Base-by-base conservation (phyloP, 2,797 vertebrate genomes). In the Hyperoplus lanceolatus region DNA sequence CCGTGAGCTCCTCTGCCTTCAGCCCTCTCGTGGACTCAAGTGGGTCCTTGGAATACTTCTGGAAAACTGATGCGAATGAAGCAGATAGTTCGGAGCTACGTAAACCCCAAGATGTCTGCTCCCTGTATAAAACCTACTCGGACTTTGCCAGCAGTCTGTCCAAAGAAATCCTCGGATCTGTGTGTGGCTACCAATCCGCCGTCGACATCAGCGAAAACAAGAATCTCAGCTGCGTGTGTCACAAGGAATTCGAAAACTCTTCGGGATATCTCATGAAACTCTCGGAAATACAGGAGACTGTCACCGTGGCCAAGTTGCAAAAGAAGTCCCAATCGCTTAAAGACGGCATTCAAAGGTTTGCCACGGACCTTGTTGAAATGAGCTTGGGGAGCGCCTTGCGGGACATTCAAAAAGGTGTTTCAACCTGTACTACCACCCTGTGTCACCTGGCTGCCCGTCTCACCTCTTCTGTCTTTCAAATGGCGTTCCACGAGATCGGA, bases 401-500 rank as follows among this genome's bases (percentile, higher is more conserved):
- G 92, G 98, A 99, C 89, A 92, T 99, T 15, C 97, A 98, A 21
- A 99, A 97, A 92, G 97, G 98, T 0, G 96, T 99, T 10, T 97
- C 97, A 77, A 96, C 97, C 0, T 99, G 97, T 77, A 99, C 97
- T 65, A 99, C 94, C 79, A 97, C 96, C 1, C 91, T 99, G 79
- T 99, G 97, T 84, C 97, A 98, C 73, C 93, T 99, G 72, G 98
- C 98, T 68, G 93, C 98, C 43, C 96, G 95, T 81, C 92, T 99
- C 73, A 99, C 98, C 42, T 97, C 98, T 11, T 98, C 98, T 0
- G 93, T 99, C 81, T 98, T 99, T 93, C 97, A 99, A 62, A 97
- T 98, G 97, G 97, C 98, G 61, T 99, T 99, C 89, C 97, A 98
- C 72, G 98, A 99, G 90, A 97, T 99, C 48, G 97, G 97, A 81